Evolutionary conservation across 2,797 vertebrate genomes (phyloP).

Genomic region (Diplodus sargus): DNA sequence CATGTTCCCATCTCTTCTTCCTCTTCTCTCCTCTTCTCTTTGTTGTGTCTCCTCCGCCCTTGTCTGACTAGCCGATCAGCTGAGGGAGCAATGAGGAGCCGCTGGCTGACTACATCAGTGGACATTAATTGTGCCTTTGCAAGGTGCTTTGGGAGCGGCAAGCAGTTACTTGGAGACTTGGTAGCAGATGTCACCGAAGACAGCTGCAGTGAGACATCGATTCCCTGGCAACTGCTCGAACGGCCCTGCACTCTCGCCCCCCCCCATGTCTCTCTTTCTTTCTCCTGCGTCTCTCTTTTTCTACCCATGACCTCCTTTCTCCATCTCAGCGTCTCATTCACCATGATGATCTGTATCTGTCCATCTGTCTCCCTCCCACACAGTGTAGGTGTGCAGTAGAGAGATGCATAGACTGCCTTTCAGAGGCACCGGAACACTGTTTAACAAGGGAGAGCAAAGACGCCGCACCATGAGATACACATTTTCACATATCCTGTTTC

Average conservation of each 20-base stretch:
- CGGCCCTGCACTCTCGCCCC: constrained; percentile 41
- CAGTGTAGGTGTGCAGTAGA: constrained; percentile 63
- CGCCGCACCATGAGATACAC: neutral
- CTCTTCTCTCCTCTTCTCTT: constrained; percentile 1
- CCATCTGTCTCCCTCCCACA: constrained; percentile 69
- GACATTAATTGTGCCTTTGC: constrained; percentile 81
- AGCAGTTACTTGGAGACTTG: constrained; percentile 78
- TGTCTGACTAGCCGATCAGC: constrained; percentile 56
- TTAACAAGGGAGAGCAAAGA: constrained; percentile 50
- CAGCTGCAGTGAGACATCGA: constrained; percentile 70
- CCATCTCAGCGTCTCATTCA: constrained; percentile 63
- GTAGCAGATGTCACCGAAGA: constrained; percentile 78
- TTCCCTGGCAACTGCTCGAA: constrained; percentile 71
- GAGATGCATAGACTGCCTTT: constrained; percentile 51
- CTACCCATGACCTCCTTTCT: constrained; percentile 69
- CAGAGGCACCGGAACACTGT: constrained; percentile 15
- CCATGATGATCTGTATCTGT: constrained; percentile 66
- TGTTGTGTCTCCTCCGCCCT: constrained; percentile 38
- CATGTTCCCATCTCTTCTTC: constrained; percentile 44
- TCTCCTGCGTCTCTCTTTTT: constrained; percentile 55
- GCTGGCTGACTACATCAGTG: constrained; percentile 66
- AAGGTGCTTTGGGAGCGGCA: constrained; percentile 67
- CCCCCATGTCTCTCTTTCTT: constrained; percentile 50
- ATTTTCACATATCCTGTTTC: constrained; percentile 2
- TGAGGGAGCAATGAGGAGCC: constrained; percentile 32